phyloP scores from a whole-genome alignment of 2,113 vertebrate genomes.

The Triplophysa tibetana region DNA sequence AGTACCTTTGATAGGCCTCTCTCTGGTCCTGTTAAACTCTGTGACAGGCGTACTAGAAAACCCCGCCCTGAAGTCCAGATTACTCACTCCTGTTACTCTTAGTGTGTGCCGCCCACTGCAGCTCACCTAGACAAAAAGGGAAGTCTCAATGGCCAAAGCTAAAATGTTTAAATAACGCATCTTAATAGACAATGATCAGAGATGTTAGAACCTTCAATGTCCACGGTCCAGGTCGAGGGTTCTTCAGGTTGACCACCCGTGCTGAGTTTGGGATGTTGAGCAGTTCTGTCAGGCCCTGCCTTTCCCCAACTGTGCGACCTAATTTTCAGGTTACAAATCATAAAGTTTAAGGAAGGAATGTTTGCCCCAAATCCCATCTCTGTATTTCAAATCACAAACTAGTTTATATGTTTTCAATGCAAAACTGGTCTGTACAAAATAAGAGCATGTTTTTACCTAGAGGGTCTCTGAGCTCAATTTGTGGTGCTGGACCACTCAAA shows the following conservation, averaged over 20 bases:
- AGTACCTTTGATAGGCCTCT: constrained; percentile 85
- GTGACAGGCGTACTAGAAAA: constrained; percentile 78
- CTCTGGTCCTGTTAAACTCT: constrained; percentile 76
- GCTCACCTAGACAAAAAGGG: constrained; percentile 69
- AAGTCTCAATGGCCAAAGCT: background rate
- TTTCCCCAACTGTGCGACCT: constrained; percentile 81
- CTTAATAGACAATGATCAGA: background rate
- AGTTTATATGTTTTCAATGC: background rate
- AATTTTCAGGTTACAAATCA: background rate
- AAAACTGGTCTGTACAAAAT: background rate
- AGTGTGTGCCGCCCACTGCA: constrained; percentile 87
- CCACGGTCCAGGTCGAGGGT: constrained; percentile 84
- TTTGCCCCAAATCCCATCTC: background rate
- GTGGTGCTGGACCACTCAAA: constrained; percentile 85
- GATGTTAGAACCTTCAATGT: constrained; percentile 80
- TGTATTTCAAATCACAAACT: background rate
- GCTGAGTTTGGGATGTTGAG: constrained; percentile 92
- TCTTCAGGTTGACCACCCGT: constrained; percentile 84
- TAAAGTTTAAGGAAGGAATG: background rate
- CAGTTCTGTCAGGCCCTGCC: constrained; percentile 83
- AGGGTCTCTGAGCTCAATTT: constrained; percentile 82
- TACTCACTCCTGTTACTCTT: constrained; percentile 87
- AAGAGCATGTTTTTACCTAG: constrained; percentile 71
- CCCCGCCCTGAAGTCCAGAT: constrained; percentile 82
- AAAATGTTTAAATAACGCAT: background rate